These are phyloP conservation scores for Zhuqinia jingwanae DNA, from an alignment of 2,888 invertebrate genomes.

Conservation along the genomic window DNA sequence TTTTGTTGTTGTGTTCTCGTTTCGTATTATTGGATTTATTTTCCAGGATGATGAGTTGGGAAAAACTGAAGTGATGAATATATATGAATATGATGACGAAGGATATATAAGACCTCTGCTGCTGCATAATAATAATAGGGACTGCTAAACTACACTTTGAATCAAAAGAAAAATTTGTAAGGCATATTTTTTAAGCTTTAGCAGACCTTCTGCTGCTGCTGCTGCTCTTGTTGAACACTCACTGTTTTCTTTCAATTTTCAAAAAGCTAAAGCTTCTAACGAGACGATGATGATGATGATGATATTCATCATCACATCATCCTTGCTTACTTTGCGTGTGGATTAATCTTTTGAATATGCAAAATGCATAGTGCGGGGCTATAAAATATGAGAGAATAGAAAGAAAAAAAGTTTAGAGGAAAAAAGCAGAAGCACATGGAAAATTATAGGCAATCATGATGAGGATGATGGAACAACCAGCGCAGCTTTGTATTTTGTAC, in stretches of 20 bases:
- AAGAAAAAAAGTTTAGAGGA: background rate
- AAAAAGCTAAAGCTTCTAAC: conserved; percentile 40
- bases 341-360: conserved; percentile 42
- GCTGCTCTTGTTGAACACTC: conserved; percentile 31
- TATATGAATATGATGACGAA: conserved; percentile 31
- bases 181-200: conserved; percentile 12
- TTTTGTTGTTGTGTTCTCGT: background rate
- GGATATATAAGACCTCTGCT: background rate
- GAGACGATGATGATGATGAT: background rate
- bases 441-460: conserved; percentile 2
- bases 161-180: background rate
- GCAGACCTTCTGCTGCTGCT: conserved; percentile 7
- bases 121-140: conserved; percentile 20
- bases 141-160: no score
- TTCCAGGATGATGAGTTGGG: conserved; percentile 45
- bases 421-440: conserved; percentile 44
- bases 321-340: conserved; percentile 21
- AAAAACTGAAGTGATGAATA: conserved; percentile 1
- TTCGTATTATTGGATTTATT: conserved; percentile 56
- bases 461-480: conserved; percentile 28
- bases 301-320: conserved; percentile 7
- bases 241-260: conserved; percentile 70
- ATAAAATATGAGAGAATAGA: background rate
- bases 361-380: background rate
- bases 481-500: background rate